phyloP scores from a whole-genome alignment of 2,797 vertebrate species.

The Mormyrops attenuatus region DNA sequence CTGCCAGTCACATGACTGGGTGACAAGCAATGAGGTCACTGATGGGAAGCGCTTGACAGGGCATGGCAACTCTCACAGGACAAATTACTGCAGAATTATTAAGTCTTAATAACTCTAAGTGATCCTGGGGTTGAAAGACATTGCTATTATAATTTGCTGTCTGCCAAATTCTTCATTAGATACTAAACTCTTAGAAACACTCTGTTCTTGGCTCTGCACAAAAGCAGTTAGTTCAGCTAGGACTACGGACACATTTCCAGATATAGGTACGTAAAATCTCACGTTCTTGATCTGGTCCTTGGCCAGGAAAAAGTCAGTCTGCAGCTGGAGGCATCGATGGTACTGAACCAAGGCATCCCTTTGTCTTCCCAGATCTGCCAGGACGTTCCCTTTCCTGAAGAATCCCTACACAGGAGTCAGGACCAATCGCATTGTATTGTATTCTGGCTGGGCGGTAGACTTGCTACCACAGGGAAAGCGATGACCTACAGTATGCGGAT shows the following conservation, averaged over 20 bases:
- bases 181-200: not conserved
- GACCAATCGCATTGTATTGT: not conserved
- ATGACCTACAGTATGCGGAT: not conserved
- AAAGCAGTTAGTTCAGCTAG: not conserved
- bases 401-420: conserved; percentile 59
- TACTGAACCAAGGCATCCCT: conserved; percentile 69
- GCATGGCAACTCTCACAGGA: not conserved
- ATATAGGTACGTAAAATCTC: not conserved
- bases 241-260: not conserved
- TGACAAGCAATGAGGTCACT: not conserved
- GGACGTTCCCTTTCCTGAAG: conserved; percentile 76
- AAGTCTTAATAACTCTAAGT: not conserved
- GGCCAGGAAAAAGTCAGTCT: conserved; percentile 63
- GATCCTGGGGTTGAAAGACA: not conserved
- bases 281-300: conserved; percentile 73
- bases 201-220: not conserved
- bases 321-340: conserved; percentile 71
- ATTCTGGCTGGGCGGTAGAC: not conserved
- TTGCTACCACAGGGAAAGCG: not conserved
- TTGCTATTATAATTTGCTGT: not conserved
- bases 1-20: not conserved
- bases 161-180: not conserved
- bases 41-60: not conserved
- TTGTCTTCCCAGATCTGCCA: conserved; percentile 72
- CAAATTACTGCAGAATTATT: not conserved